phyloP scores from a whole-genome alignment of 64 coral and sea anemone genomes.

The Montipora efflorescens region DNA sequence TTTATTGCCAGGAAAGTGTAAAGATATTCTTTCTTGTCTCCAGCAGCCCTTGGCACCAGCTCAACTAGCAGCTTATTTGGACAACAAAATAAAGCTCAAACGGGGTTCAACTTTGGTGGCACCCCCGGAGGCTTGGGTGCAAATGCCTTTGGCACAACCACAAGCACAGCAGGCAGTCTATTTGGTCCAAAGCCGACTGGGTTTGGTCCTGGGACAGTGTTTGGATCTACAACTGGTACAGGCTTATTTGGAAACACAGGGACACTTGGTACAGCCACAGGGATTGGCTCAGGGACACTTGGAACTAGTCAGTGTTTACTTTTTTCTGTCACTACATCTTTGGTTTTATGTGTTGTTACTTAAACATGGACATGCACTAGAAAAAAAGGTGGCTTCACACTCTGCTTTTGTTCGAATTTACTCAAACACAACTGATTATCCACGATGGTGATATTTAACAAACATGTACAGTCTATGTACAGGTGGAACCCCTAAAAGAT shows the following conservation, averaged over 20 bases:
- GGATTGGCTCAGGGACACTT: slow-evolving; percentile 61
- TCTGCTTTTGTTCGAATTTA: too few relatives aligned
- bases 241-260: slow-evolving; percentile 76
- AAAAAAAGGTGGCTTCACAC: too few relatives aligned
- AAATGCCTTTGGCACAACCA: slow-evolving; percentile 54
- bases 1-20: too few relatives aligned
- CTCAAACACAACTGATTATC: too few relatives aligned
- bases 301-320: slow-evolving; percentile 63
- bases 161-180: slow-evolving; percentile 12
- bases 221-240: slow-evolving; percentile 54
- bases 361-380: too few relatives aligned
- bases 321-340: neutral
- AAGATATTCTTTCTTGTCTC: neutral
- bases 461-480: too few relatives aligned
- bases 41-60: slow-evolving; percentile 42
- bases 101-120: slow-evolving; percentile 79
- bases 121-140: slow-evolving; percentile 64
- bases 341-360: neutral
- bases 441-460: too few relatives aligned
- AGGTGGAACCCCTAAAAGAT: too few relatives aligned
- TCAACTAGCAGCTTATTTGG: slow-evolving; percentile 77
- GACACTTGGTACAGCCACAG: slow-evolving; percentile 57
- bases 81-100: slow-evolving; percentile 52
- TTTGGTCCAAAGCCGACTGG: slow-evolving; percentile 71
- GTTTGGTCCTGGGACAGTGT: slow-evolving; percentile 50